A percentile compares a stretch with the other conserved stretches of the same genome.
Evolutionary conservation across 2,888 invertebrate genomes (phyloP).

Genomic region (Dascillus cervinus): DNA sequence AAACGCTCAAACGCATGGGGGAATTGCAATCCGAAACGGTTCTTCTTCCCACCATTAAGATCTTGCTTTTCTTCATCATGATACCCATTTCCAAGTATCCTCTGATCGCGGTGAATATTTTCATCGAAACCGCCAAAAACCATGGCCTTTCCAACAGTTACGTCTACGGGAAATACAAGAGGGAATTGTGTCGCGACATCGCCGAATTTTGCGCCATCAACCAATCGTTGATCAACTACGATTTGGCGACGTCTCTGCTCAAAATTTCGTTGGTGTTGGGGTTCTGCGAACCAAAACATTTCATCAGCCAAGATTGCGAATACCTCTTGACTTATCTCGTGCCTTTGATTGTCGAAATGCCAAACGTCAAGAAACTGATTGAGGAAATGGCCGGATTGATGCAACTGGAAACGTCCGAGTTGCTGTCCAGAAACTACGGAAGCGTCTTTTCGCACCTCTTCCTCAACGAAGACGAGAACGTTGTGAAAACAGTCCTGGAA

Average conservation of each 20-base stretch:
- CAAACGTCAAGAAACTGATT: conserved; percentile 53
- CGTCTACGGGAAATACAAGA: conserved; percentile 56
- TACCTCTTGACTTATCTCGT: conserved; percentile 59
- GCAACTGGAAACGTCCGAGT: conserved; percentile 51
- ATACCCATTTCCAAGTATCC: conserved; percentile 52
- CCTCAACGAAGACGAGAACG: conserved; percentile 52
- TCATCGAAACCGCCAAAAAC: conserved; percentile 50
- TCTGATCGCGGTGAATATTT: conserved; percentile 50
- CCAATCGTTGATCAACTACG: conserved; percentile 47
- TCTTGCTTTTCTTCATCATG: conserved; percentile 55
- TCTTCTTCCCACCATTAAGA: conserved; percentile 44
- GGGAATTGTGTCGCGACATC: conserved; percentile 49
- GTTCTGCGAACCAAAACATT: conserved; percentile 60
- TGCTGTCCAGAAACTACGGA: conserved; percentile 59
- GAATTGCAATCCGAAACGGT: conserved; percentile 38
- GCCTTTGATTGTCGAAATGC: conserved; percentile 50
- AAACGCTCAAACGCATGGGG: conserved; percentile 48
- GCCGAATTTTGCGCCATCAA: conserved; percentile 55
- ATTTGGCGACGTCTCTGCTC: conserved; percentile 51
- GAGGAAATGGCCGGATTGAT: conserved; percentile 55
- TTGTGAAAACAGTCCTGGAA: conserved; percentile 53
- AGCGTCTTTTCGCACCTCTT: conserved; percentile 65
- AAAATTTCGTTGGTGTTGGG: conserved; percentile 61
- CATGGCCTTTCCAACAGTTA: conserved; percentile 49
- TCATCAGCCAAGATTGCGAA: conserved; percentile 60